phyloP scores from a whole-genome alignment of 2,888 invertebrate genomes.

The Latheticus oryzae region DNA sequence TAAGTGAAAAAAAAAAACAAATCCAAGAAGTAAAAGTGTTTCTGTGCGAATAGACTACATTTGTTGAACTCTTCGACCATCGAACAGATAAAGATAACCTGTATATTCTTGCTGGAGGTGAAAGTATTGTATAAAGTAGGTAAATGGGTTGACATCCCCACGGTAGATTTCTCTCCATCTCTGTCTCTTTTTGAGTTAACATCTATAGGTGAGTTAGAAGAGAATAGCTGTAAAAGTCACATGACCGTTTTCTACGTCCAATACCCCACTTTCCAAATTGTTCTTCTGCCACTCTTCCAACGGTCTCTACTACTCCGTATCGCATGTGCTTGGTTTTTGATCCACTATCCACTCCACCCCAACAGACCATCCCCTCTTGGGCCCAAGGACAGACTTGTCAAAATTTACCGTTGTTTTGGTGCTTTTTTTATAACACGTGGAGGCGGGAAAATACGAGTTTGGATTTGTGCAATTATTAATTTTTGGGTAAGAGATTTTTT shows the following conservation, averaged over 20 bases:
- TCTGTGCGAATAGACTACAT: constrained; percentile 39
- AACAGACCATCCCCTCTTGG: constrained; percentile 60
- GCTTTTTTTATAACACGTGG: constrained; percentile 22
- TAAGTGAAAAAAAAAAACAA: no score
- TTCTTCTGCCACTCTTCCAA: constrained; percentile 46
- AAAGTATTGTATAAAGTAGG: constrained; percentile 65
- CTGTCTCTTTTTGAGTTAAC: no score
- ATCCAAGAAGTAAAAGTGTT: constrained; percentile 50
- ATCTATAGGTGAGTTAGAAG: constrained; percentile 29
- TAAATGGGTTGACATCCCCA: constrained; percentile 63
- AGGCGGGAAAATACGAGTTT: constrained; percentile 38
- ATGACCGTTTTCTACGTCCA: constrained; percentile 53
- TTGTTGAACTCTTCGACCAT: constrained; percentile 20
- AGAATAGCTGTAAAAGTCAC: constrained; percentile 48
- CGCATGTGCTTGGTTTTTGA: constrained; percentile 44
- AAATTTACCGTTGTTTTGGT: constrained; percentile 45
- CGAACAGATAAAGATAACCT: constrained; percentile 35
- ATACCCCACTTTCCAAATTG: constrained; percentile 55
- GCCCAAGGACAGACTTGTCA: constrained; percentile 61
- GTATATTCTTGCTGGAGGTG: constrained; percentile 55
- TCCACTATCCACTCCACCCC: constrained; percentile 47
- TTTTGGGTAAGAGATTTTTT: no score
- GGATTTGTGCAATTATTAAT: constrained; percentile 25
- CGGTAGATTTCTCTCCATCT: constrained; percentile 59
- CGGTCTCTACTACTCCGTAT: constrained; percentile 47